Evolutionary conservation across 1,140 invertebrate species (phyloP).

Genomic region (Papilio helenus): DNA sequence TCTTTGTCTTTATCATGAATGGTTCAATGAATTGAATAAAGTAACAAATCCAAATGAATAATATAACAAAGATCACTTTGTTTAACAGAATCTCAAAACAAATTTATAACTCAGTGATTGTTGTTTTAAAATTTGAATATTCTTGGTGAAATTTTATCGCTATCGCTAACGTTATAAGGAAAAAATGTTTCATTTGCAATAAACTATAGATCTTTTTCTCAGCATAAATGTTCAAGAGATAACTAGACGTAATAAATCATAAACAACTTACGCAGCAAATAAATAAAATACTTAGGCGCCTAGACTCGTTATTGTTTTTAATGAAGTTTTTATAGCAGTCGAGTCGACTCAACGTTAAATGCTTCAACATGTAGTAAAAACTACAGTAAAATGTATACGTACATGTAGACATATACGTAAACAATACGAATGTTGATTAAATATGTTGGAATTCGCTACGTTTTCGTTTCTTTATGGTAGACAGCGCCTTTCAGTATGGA

Average conservation of each 20-base stretch:
- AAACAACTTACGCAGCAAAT: neutral
- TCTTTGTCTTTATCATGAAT: neutral
- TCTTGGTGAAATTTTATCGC: no score
- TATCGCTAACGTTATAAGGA: no score
- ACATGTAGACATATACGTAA: neutral
- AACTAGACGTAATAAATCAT: neutral
- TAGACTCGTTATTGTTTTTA: slow-evolving; percentile 13
- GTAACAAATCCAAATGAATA: neutral
- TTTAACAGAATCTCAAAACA: slow-evolving; percentile 1
- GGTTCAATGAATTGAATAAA: neutral
- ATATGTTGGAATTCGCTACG: neutral
- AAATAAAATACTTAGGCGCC: neutral
- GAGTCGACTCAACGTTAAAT: neutral
- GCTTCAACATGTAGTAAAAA: neutral
- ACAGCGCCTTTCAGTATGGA: neutral
- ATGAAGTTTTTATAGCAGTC: neutral
- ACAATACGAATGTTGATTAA: neutral
- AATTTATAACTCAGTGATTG: neutral
- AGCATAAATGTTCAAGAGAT: neutral
- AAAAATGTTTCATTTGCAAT: neutral
- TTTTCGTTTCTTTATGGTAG: neutral
- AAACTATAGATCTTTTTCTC: neutral
- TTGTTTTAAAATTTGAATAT: no score
- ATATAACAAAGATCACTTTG: slow-evolving; percentile 5
- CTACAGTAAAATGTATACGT: neutral